A percentile compares a stretch with the other conserved stretches of the same genome.
Evolutionary conservation across 2,113 vertebrate species (phyloP).

Genomic region (Candoia aspera): DNA sequence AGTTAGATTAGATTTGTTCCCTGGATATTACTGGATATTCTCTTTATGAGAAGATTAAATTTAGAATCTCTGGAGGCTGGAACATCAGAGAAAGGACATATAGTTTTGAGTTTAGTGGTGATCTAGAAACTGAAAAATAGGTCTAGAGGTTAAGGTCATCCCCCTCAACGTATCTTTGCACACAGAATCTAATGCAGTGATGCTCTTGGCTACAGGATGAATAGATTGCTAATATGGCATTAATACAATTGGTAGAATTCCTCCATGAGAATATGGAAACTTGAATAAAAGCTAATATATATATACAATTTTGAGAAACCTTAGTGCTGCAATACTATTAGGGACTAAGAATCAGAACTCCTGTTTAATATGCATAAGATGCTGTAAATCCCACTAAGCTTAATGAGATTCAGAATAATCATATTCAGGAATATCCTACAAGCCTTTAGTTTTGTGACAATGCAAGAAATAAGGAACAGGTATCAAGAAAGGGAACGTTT

Average conservation of each 20-base stretch:
- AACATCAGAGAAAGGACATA: not conserved
- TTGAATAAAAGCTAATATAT: not conserved
- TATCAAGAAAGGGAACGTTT: not conserved
- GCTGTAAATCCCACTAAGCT: not conserved
- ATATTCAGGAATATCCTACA: not conserved
- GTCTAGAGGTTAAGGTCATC: not conserved
- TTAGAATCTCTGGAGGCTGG: not conserved
- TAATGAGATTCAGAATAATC: not conserved
- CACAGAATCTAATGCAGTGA: not conserved
- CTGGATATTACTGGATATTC: not conserved
- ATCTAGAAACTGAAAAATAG: not conserved
- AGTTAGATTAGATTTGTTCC: not conserved
- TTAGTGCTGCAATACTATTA: not conserved
- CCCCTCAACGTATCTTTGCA: not conserved
- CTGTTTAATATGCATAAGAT: not conserved
- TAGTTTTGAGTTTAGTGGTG: not conserved
- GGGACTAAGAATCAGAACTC: not conserved
- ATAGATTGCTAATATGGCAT: not conserved
- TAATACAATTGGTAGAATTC: not conserved
- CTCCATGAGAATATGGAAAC: not conserved
- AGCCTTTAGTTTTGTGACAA: not conserved
- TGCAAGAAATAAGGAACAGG: not conserved
- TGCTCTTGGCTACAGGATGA: not conserved
- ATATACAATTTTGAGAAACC: not conserved
- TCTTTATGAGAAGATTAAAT: not conserved